Evolutionary conservation across 2,113 vertebrate genomes (phyloP), one percentile per base, ranked within the genome.

Genomic region (Cepphus grylle): DNA sequence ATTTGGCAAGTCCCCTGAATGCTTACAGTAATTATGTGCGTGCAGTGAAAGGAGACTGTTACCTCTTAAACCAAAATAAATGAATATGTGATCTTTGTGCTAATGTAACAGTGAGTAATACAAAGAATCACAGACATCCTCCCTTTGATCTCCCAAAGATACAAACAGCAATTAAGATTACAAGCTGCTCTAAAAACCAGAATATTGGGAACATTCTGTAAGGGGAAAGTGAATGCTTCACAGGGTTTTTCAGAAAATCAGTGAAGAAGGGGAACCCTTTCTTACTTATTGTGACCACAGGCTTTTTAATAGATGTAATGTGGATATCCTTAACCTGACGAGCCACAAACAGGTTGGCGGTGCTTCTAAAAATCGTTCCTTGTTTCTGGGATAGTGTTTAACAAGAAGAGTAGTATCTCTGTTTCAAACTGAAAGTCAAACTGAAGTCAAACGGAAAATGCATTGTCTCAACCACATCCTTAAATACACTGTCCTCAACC

Each of bases 401-500:
- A 74, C 89, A 45, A 81, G 92, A 95, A 95, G 52, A 53, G 61
- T 23, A 29, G 15, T 30, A 10, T 70, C 80, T 95, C 77, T 71
- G 81, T 79, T 93, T 96, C 93, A 95, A 89, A 96, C 94, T 95
- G 96, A 96, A 97, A 98, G 94, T 85, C 70, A 96, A 91, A 59
- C 90, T 42, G 91, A 95, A 97, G 86, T 91, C 49, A 97, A 96
- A 94, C 90, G 94, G 96, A 97, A 97, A 94, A 85, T 10, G 23
- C 81, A n/a, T 86, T 3, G n/a, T 97, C 90, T 95, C 76, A 93
- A 90, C 82, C 95, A 91, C 88, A 85, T 85, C 95, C 94, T 97
- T 94, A 86, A 58, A 90, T 79, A 69, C 5, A 27, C 74, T 56
- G 63, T 55, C 36, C 92, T 69, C 45, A 1, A 55, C 62, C 73